Evolutionary conservation across 2,797 vertebrate species (phyloP), one percentile per base, ranked within the genome.

Genomic region (Ceyx erithaca): DNA sequence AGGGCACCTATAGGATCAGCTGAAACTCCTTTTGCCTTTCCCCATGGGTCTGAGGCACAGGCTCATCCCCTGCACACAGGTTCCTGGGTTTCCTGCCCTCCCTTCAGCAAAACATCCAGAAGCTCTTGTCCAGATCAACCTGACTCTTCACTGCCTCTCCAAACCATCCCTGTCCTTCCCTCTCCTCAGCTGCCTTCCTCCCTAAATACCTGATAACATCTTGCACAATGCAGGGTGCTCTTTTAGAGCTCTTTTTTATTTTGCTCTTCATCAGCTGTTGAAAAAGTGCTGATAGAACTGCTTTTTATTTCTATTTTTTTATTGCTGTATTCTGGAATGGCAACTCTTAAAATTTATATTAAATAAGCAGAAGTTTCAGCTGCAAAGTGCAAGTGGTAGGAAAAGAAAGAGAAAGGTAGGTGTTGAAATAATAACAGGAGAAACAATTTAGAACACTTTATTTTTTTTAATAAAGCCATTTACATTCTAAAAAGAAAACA

Each of bases 31-130:
- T 75, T 52, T 64, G 37, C 37, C 37, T 75, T 80, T 64, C 14
- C 43, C 21, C 15, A 15, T 61, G 71, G 55, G 45, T 82, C 18
- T 62, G 12, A 40, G 18, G 46, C 41, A 45, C 28, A 78, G 40
- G 6, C 23, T 62, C 17, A 17, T 57, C 68, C 54, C 20, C 16
- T 9, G 7, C 26, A 41, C 41, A 45, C 25, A 78, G 40, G 40
- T 5, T 85, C 20, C 40, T 4, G 58, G 66, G 52, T 18, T 78
- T 7, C 30, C 19, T 80, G 48, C 40, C 58, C 54, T 28, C 3
- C 18, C n/a, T 37, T 54, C 75, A 85, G 63, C 59, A 90, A 84
- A 79, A 52, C 8, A 28, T 71, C 54, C 70, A 79, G 54, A 90
- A 90, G 25, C 20, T 72, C 4, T 7, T 81, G 67, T 30, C 46